Conservation (phyloP, 2,888 invertebrate species). For the Papilio gigon region DNA sequence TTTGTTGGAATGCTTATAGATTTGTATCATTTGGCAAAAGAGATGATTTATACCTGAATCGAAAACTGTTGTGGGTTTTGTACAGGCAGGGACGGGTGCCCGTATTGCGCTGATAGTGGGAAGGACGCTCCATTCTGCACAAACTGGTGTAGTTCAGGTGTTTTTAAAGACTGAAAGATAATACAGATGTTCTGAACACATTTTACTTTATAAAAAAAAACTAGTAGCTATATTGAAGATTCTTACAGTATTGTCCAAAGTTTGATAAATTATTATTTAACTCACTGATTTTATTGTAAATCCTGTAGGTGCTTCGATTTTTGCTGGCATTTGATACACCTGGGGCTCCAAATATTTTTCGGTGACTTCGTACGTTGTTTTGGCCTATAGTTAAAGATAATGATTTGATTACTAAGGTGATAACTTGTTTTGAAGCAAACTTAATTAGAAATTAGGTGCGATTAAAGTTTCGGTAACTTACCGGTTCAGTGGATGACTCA, state of each 20-base stretch:
- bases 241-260: not conserved
- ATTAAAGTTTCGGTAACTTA: no score
- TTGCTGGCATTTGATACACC: slow-evolving; percentile 58
- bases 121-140: slow-evolving; percentile 69
- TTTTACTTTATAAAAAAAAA: not conserved
- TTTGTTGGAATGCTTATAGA: not conserved
- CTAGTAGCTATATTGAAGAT: not conserved
- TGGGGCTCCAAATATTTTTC: slow-evolving; percentile 65
- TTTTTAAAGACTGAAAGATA: slow-evolving; percentile 43
- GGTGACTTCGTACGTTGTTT: slow-evolving; percentile 71
- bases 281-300: slow-evolving; percentile 70
- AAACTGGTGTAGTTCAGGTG: slow-evolving; percentile 72
- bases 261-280: slow-evolving; percentile 35
- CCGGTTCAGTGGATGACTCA: slow-evolving; percentile 53
- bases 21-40: not conserved
- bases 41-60: slow-evolving; percentile 57
- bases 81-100: slow-evolving; percentile 71
- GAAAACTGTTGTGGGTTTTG: slow-evolving; percentile 66
- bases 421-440: no score
- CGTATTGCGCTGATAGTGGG: slow-evolving; percentile 71
- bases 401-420: no score
- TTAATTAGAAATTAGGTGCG: no score
- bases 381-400: slow-evolving; percentile 54
- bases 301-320: slow-evolving; percentile 69
- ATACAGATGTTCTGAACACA: not conserved